Conservation (phyloP, 2,888 invertebrate species). For the Enoplolaimus lenunculus region DNA sequence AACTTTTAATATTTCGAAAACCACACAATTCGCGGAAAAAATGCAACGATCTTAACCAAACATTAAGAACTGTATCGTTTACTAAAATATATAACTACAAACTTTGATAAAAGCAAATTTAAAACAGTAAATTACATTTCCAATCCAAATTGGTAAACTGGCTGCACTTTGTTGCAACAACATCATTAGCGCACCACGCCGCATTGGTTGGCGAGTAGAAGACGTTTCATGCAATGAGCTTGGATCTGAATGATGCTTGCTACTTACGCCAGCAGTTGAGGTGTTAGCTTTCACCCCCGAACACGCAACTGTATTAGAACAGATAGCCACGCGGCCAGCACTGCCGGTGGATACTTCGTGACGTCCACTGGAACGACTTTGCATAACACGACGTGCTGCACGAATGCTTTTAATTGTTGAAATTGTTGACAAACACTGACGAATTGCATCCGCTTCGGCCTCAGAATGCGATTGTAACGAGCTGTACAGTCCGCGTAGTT, state of each 20-base stretch:
- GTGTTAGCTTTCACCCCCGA: no score
- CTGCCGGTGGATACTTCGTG: not conserved
- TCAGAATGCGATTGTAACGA: not conserved
- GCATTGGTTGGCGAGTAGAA: conserved; percentile 44
- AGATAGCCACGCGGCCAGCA: not conserved
- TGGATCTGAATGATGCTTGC: no score
- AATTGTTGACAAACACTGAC: not conserved
- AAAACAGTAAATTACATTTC: conserved; percentile 53
- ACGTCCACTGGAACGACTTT: no score
- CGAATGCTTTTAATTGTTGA: not conserved
- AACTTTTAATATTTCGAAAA: no score
- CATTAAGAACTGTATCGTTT: no score
- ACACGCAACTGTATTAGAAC: not conserved
- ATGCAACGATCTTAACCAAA: no score
- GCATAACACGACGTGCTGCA: not conserved
- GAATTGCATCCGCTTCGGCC: not conserved
- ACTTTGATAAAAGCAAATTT: no score
- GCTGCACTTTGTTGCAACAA: conserved; percentile 79
- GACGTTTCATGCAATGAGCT: no score
- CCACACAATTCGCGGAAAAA: no score
- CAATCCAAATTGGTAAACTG: conserved; percentile 80
- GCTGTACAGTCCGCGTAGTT: not conserved
- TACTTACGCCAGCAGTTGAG: no score
- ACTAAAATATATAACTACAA: no score
- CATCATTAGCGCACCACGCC: conserved; percentile 84